These are phyloP conservation scores for Urocolius indicus DNA, from an alignment of 2,113 vertebrate species.

Conservation along the genomic window DNA sequence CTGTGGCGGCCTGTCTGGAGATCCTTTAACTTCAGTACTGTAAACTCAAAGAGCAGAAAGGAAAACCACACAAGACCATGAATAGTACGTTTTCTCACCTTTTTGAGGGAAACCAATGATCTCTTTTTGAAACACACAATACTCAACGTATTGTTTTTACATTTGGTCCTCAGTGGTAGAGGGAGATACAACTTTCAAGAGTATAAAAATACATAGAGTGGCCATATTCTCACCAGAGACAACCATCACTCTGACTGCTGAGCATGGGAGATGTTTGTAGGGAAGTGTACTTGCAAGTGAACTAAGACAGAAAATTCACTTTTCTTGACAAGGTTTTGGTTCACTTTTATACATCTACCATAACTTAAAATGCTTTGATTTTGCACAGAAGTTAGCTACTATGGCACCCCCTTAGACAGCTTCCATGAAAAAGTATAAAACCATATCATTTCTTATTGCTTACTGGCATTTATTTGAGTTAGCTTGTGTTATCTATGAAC, in stretches of 20 bases:
- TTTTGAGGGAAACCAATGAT: neutral
- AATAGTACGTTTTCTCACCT: neutral
- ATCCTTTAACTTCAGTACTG: neutral
- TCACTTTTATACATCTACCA: neutral
- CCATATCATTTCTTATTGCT: neutral
- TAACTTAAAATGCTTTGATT: neutral
- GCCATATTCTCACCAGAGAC: neutral
- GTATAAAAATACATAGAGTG: neutral
- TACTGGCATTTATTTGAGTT: neutral
- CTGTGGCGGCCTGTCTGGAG: fast-evolving
- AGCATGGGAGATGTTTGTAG: neutral
- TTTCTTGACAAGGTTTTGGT: neutral
- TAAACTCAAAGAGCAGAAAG: neutral
- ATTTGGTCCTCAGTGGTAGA: neutral
- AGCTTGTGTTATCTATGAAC: neutral
- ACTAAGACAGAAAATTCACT: neutral
- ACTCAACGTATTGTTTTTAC: neutral
- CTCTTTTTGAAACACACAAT: neutral
- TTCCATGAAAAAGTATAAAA: neutral
- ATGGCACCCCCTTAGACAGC: neutral
- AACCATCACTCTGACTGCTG: neutral
- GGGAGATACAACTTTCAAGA: neutral
- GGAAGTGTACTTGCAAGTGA: neutral
- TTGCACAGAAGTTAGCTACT: neutral
- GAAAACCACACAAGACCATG: neutral